Conservation (phyloP, 1,140 invertebrate species). For the Helicoverpa armigera region DNA sequence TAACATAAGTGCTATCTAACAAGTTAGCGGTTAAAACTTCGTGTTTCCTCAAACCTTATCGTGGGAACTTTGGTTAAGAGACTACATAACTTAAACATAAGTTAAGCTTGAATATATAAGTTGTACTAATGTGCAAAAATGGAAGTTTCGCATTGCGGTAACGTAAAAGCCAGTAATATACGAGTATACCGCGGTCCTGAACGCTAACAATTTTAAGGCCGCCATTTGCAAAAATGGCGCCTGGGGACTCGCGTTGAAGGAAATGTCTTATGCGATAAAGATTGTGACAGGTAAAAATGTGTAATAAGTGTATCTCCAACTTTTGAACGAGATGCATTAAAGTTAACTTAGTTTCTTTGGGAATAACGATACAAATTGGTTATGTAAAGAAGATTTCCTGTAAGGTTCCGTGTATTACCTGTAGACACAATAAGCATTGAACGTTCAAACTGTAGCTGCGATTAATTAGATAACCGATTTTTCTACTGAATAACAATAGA, state of each 20-base stretch:
- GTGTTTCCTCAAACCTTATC: neutral
- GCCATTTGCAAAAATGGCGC: neutral
- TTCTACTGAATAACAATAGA: too few relatives aligned
- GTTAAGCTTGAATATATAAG: neutral
- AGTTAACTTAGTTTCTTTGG: too few relatives aligned
- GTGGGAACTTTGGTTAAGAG: neutral
- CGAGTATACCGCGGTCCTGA: neutral
- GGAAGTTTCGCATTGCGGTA: slow-evolving; percentile 1
- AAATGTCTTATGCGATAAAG: too few relatives aligned
- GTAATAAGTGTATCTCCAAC: too few relatives aligned
- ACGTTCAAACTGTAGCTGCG: too few relatives aligned
- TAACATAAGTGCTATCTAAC: neutral
- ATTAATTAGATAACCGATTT: too few relatives aligned
- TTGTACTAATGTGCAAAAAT: neutral
- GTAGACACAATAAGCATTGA: too few relatives aligned
- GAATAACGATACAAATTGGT: too few relatives aligned
- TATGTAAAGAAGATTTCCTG: too few relatives aligned
- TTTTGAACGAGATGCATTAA: too few relatives aligned
- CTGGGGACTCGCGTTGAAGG: neutral
- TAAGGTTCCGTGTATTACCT: too few relatives aligned
- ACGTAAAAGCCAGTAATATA: neutral
- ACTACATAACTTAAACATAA: neutral
- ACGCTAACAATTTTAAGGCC: neutral
- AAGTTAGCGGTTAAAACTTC: slow-evolving; percentile 1
- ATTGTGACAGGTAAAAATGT: too few relatives aligned